Base-by-base conservation (phyloP, 2,888 invertebrate species). In the Hymenopus coronatus region DNA sequence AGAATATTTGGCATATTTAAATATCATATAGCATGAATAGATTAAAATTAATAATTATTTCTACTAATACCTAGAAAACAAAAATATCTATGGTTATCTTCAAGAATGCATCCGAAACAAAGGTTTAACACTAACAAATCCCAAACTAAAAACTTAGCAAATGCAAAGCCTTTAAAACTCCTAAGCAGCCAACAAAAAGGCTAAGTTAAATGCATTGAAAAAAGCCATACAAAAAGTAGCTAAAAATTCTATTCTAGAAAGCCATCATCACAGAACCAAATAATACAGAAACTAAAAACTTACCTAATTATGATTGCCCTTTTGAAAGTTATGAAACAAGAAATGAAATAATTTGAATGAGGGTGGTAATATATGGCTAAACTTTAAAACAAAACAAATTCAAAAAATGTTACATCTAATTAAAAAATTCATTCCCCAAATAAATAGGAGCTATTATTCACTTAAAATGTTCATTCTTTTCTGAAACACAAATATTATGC, bases 291-390 rank as follows among this genome's bases (percentile, higher is more conserved):
- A 28, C 87, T 82, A 88, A 28, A 15, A n/a, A 88, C 88, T 88
- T 88, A 88, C 88, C 88, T 83, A 88, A 84, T 70, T 70, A 30
- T 84, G 83, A 88, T 54, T 88, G 88, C 89, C 89, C 88, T 88
- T 88, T 89, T 88, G 87, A 88, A 88, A 87, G 88, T 88, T 88
- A 87, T 88, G 88, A 84, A 88, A 89, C 88, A 83, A 89, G 89
- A 89, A 88, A 85, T 83, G 70, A 88, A 88, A 88, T 54, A 87
- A 87, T 87, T 70, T 87, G 87, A 82, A 87, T 87, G 87, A 87
- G 82, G 87, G 40, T 85, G 83, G 46, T 30, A 85, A 70, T 70
- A 70, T 70, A 54, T 54, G 54, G 20, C 54, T 54, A 70, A 70
- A 70, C 54, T 70, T 20, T 70, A 70, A 70, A 70, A 70, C 54